Percentiles rank a stretch among this genome's conserved stretches.
phyloP scores from a whole-genome alignment of 2,888 invertebrate species.

The Lasioglossum zephyrum region DNA sequence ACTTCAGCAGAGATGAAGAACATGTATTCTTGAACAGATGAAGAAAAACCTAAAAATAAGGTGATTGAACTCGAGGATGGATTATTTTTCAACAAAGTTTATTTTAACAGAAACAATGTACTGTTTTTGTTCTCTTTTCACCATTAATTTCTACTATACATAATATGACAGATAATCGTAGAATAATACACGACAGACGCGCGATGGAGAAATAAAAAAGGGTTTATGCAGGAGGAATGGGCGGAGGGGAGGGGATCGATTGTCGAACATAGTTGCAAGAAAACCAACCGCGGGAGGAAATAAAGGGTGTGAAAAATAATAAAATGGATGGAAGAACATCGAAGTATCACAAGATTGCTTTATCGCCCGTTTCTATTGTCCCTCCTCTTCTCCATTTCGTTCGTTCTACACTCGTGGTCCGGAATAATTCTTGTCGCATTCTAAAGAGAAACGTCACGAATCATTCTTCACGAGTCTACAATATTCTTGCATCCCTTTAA shows the following conservation, averaged over 20 bases:
- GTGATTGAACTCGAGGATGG: neutral
- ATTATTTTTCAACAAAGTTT: constrained; percentile 82
- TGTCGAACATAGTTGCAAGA: constrained; percentile 46
- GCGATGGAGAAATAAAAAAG: constrained; percentile 69
- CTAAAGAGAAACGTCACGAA: neutral
- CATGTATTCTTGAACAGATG: too few relatives aligned
- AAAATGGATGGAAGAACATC: constrained; percentile 70
- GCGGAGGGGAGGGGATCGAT: constrained; percentile 40
- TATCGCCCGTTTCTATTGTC: constrained; percentile 66
- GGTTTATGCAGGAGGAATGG: constrained; percentile 46
- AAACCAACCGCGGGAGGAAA: constrained; percentile 55
- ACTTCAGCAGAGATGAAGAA: too few relatives aligned
- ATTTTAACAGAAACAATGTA: constrained; percentile 84
- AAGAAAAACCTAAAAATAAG: too few relatives aligned
- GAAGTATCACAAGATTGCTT: constrained; percentile 82
- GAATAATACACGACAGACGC: constrained; percentile 82
- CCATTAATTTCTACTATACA: constrained; percentile 83
- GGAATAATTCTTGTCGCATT: neutral
- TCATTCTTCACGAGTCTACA: constrained; percentile 20
- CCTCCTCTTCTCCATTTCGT: constrained; percentile 34
- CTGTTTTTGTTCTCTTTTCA: constrained; percentile 82
- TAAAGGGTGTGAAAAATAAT: constrained; percentile 63
- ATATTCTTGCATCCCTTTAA: constrained; percentile 34
- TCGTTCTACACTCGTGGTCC: constrained; percentile 27
- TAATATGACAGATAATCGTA: constrained; percentile 81